These are phyloP conservation scores for Drosophila nigricruria DNA, from an alignment of 2,888 invertebrate genomes.

Conservation along the genomic window DNA sequence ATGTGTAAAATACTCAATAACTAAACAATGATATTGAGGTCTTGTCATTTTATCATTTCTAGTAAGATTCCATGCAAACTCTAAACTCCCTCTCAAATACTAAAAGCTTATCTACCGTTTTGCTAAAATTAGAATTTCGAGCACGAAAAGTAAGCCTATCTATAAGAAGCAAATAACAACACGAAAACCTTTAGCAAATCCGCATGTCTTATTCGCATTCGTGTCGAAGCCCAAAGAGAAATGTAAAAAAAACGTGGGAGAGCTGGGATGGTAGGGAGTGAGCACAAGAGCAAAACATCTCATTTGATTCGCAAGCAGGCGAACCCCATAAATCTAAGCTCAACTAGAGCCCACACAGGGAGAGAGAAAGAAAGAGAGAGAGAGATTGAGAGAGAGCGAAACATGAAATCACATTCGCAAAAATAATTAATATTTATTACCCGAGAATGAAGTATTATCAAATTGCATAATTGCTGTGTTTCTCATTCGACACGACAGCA, in stretches of 20 bases:
- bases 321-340: slow-evolving; percentile 68
- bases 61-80: neutral
- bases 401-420: slow-evolving; percentile 68
- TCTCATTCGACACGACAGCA: slow-evolving; percentile 80
- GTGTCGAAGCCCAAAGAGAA: slow-evolving; percentile 7
- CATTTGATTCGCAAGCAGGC: slow-evolving; percentile 67
- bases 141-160: slow-evolving; percentile 13
- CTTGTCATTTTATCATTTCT: neutral
- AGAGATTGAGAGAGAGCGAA: neutral
- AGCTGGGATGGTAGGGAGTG: slow-evolving; percentile 5
- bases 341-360: slow-evolving; percentile 62
- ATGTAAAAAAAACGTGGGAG: slow-evolving; percentile 1
- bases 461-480: slow-evolving; percentile 81
- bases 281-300: slow-evolving; percentile 55
- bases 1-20: neutral
- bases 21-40: neutral
- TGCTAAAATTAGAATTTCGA: slow-evolving; percentile 21
- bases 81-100: neutral
- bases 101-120: slow-evolving; percentile 3
- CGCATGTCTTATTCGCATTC: slow-evolving; percentile 60
- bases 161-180: slow-evolving; percentile 28
- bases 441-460: slow-evolving; percentile 81
- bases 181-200: slow-evolving; percentile 57
- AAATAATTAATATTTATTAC: slow-evolving; percentile 81
- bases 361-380: neutral